A percentile compares a stretch with the other conserved stretches of the same genome.
Evolutionary conservation across 2,888 invertebrate species (phyloP).

Genomic region (Neocrepidodera transversa): DNA sequence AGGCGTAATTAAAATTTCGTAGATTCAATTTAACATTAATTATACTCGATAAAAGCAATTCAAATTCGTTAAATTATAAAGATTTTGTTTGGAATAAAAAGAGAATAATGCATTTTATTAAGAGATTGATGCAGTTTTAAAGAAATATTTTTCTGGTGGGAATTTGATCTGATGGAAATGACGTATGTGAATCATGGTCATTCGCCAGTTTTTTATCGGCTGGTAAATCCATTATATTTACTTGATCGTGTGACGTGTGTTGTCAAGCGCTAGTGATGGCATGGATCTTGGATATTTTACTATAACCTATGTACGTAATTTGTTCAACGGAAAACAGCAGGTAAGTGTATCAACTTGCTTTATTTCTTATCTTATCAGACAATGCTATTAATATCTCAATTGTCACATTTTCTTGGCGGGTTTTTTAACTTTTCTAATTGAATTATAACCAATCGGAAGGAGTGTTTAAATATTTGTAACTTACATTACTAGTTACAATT

Average conservation of each 20-base stretch:
- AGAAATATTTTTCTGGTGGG: slow-evolving; percentile 8
- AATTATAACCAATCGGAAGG: background rate
- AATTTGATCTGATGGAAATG: slow-evolving; percentile 27
- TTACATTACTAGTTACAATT: background rate
- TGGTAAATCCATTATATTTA: slow-evolving; percentile 31
- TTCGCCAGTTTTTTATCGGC: slow-evolving; percentile 23
- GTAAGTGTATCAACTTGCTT: slow-evolving; percentile 43
- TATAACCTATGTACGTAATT: slow-evolving; percentile 48
- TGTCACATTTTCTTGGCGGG: slow-evolving; percentile 36
- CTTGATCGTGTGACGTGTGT: slow-evolving; percentile 43
- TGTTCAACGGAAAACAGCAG: slow-evolving; percentile 49
- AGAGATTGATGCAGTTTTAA: background rate
- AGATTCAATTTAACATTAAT: background rate
- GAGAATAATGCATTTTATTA: background rate
- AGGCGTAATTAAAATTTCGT: background rate
- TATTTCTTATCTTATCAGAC: slow-evolving; percentile 37
- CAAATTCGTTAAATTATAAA: too few relatives aligned
- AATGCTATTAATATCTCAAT: slow-evolving; percentile 16
- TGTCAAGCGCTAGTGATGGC: slow-evolving; percentile 47
- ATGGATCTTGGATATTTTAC: slow-evolving; percentile 45
- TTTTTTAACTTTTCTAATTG: slow-evolving; percentile 32
- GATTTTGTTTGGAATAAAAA: too few relatives aligned
- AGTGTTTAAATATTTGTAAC: slow-evolving; percentile 8
- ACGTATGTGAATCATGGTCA: slow-evolving; percentile 18
- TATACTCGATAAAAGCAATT: background rate